Evolutionary conservation across 2,113 vertebrate genomes (phyloP), one percentile per base, ranked within the genome.

Genomic region (Salminus brasiliensis): DNA sequence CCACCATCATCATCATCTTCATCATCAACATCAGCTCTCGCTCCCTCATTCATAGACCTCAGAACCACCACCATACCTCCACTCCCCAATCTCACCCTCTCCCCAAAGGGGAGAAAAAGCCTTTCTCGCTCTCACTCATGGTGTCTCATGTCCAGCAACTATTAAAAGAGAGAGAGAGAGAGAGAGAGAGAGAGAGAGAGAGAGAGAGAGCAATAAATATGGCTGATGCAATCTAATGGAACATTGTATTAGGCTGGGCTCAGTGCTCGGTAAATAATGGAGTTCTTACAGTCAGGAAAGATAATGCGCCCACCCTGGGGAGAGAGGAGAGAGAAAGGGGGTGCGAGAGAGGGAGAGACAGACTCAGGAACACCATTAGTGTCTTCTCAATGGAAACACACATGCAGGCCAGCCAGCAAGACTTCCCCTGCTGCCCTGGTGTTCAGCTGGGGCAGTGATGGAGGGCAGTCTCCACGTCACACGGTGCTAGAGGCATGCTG

Each of bases 221-320:
- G 72, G 85, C 84, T 90, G 87, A 88, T 87, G 86, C 85, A 89
- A 88, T 88, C 83, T 87, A 89, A 87, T 84, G 81, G 82, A 88
- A 84, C 81, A 83, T 85, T 78, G 83, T 84, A 81, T 80, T 82
- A 81, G 67, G 80, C 59, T 65, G 75, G 82, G 74, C 82, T 83
- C 68, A 59, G 36, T 78, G 79, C 76, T 83, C 81, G 79, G 80
- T 85, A 83, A 86, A 87, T 87, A 87, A 85, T 85, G 78, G 85
- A 86, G 76, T 73, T 80, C 81, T 84, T 81, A 86, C 75, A 85
- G 82, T 80, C 78, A 81, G 79, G 62, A 85, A 80, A 84, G 79
- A 86, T 86, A 82, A 83, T 84, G 78, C 77, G 41, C 52, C 59
- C 62, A 82, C 79, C 79, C 70, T 21, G 34, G 76, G 71, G 81